phyloP scores from a whole-genome alignment of 2,797 vertebrate genomes.

The Platalea minor region DNA sequence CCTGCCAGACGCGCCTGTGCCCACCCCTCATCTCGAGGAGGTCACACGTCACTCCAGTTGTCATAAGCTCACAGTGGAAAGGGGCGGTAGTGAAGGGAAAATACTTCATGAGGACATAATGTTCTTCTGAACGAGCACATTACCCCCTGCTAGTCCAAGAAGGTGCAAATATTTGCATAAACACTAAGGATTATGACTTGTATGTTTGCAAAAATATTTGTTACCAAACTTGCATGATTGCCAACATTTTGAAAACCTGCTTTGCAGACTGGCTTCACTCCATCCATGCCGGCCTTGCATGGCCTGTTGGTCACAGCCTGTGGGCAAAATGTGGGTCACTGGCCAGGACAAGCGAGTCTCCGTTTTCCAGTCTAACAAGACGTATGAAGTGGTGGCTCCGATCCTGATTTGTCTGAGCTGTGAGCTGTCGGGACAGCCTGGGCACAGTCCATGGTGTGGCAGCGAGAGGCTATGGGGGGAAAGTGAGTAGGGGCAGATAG shows the following conservation, averaged over 20 bases:
- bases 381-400: rapidly evolving
- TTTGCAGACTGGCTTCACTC: background rate
- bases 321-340: background rate
- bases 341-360: rapidly evolving
- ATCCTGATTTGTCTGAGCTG: background rate
- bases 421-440: background rate
- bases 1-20: background rate
- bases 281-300: background rate
- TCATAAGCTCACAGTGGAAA: background rate
- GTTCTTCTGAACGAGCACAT: background rate
- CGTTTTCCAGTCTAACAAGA: background rate
- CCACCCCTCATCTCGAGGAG: background rate
- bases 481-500: background rate
- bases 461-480: background rate
- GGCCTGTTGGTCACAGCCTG: background rate
- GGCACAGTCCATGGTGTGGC: background rate
- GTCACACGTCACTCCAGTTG: background rate
- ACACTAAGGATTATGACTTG: background rate
- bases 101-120: background rate
- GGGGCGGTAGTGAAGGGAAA: background rate
- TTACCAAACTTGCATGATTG: background rate
- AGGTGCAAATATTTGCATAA: background rate
- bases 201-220: background rate
- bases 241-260: background rate
- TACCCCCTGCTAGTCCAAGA: background rate